Evolutionary conservation across 2,113 vertebrate species (phyloP), one percentile per base, ranked within the genome.

Genomic region (Salminus brasiliensis): DNA sequence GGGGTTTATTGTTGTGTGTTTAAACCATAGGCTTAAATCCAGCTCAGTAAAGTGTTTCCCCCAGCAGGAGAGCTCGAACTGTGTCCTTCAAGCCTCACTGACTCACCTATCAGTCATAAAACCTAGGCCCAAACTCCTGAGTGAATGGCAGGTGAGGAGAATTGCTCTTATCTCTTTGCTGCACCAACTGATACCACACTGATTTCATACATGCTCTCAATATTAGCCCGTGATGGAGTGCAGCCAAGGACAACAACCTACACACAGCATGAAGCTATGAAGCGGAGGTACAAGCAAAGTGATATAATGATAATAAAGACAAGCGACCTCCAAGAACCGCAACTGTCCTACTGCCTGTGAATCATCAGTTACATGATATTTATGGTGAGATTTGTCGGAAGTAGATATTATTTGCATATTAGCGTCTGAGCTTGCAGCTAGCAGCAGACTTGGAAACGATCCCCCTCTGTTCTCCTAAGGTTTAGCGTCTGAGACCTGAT

Each of bases 71-170:
- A 18, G 16, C 18, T 78, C 85, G 86, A 85, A 90, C 87, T 86
- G 81, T 82, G 90, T 92, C 91, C 91, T 93, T 93, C 92, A 93
- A 90, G 91, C 87, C 88, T 88, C 57, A 78, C 88, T 88, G 87
- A 88, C 81, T 90, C 88, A 87, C 81, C 86, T 89, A 87, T 89
- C 89, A 88, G 29, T 89, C 83, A 72, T 88, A 87, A 88, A 87
- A 91, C 18, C 89, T 85, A 88, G 88, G 69, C 77, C 74, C 83
- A 12, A 88, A 88, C 90, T 90, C 90, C 89, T 78, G 62, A 79
- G 72, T 74, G 82, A 16, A 41, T 66, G 60, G 23, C 23, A 72
- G 70, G 52, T 49, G 53, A 53, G 30, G 70, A 53, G 67, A 47
- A 23, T 27, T 7, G 29, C 41, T 70, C 23, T 70, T 47, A 70